phyloP scores from a whole-genome alignment of 2,797 vertebrate genomes.

The Apodemus agrarius region DNA sequence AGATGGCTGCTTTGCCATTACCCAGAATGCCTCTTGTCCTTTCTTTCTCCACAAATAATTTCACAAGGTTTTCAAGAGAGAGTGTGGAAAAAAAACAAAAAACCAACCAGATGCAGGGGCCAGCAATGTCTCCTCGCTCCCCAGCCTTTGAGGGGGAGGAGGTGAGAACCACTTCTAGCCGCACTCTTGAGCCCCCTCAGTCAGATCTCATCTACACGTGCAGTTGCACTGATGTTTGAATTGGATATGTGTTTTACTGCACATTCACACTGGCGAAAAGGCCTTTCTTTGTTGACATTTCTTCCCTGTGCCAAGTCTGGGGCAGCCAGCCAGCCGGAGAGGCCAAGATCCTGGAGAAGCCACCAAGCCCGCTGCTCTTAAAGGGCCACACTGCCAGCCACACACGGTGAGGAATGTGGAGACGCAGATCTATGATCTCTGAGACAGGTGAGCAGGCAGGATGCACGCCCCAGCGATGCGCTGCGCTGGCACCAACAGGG shows the following conservation, averaged over 20 bases:
- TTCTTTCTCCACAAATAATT: conserved; percentile 63
- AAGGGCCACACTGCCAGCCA: conserved; percentile 1
- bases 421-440: neutral
- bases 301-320: conserved; percentile 34
- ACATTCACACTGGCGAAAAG: neutral
- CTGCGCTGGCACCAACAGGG: neutral
- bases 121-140: neutral
- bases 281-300: conserved; percentile 41
- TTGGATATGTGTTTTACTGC: neutral
- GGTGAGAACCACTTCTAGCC: neutral
- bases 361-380: conserved; percentile 7
- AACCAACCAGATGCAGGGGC: neutral
- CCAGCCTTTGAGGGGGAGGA: accelerated
- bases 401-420: neutral
- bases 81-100: neutral
- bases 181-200: neutral
- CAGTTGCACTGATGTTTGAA: neutral
- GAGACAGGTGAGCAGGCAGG: neutral
- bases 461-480: neutral
- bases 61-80: conserved; percentile 56
- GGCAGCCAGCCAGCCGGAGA: conserved; percentile 37
- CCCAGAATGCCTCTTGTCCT: conserved; percentile 48
- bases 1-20: conserved; percentile 22
- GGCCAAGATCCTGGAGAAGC: neutral
- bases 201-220: neutral